A percentile compares a stretch with the other conserved stretches of the same genome.
Evolutionary conservation across 2,113 vertebrate species (phyloP).

Genomic region (Perca fluviatilis): DNA sequence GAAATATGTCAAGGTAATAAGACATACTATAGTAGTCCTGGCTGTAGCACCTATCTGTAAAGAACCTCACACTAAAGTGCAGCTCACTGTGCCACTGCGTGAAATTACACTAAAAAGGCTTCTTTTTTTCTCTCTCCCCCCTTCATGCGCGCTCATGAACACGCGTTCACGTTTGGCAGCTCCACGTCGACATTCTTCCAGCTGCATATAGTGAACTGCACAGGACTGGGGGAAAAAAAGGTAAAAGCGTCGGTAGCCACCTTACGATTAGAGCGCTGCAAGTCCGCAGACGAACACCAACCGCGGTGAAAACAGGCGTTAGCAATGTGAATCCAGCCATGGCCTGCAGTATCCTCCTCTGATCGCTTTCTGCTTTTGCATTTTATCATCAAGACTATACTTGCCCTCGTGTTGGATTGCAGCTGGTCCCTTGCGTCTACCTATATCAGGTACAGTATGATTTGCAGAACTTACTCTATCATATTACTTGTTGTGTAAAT

Average conservation of each 20-base stretch:
- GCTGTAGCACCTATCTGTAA: slow-evolving; percentile 72
- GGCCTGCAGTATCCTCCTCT: slow-evolving; percentile 62
- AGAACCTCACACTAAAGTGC: slow-evolving; percentile 75
- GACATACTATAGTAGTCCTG: slow-evolving; percentile 25
- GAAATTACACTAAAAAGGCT: slow-evolving; percentile 79
- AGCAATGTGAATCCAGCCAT: slow-evolving; percentile 34
- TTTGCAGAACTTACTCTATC: slow-evolving; percentile 44
- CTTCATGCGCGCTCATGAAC: slow-evolving; percentile 82
- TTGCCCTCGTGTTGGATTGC: slow-evolving; percentile 81
- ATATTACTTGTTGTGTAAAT: neutral
- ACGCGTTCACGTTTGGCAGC: slow-evolving; percentile 90
- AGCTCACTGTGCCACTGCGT: slow-evolving; percentile 74
- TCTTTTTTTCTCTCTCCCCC: slow-evolving; percentile 42
- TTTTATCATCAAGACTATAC: slow-evolving; percentile 69
- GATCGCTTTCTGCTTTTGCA: slow-evolving; percentile 65
- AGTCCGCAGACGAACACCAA: slow-evolving; percentile 70
- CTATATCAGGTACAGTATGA: slow-evolving; percentile 84
- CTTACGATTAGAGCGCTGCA: slow-evolving; percentile 70
- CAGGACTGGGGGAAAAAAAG: slow-evolving; percentile 77
- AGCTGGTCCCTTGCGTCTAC: slow-evolving; percentile 77
- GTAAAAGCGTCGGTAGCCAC: slow-evolving; percentile 76
- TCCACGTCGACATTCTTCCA: slow-evolving; percentile 92
- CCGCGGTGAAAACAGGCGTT: slow-evolving; percentile 55
- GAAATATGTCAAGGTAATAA: slow-evolving; percentile 57
- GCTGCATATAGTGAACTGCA: slow-evolving; percentile 85